These are phyloP conservation scores for Formica selysi DNA, from an alignment of 1,140 invertebrate genomes.

Conservation along the genomic window DNA sequence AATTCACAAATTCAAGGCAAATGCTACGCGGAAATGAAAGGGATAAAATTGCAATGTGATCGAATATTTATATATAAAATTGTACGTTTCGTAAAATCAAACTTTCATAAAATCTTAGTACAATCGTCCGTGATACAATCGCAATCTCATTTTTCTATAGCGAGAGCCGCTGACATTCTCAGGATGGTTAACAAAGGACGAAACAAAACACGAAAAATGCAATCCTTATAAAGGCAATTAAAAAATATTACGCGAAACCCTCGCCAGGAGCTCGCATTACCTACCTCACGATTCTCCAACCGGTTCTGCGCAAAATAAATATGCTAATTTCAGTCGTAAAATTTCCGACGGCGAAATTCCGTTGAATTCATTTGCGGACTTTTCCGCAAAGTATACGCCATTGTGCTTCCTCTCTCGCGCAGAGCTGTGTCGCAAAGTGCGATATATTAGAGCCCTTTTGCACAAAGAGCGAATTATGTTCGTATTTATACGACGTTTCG, in stretches of 20 bases:
- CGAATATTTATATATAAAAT: neutral
- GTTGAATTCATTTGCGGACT: slow-evolving; percentile 61
- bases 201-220: slow-evolving; percentile 38
- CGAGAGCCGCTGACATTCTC: neutral
- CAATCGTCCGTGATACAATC: slow-evolving; percentile 22
- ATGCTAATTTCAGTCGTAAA: slow-evolving; percentile 63
- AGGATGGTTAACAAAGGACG: slow-evolving; percentile 34
- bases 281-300: slow-evolving; percentile 50
- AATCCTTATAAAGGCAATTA: slow-evolving; percentile 61
- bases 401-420: slow-evolving; percentile 51
- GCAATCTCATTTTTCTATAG: slow-evolving; percentile 27
- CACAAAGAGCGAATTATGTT: slow-evolving; percentile 55
- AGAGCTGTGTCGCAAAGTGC: slow-evolving; percentile 30
- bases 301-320: slow-evolving; percentile 64
- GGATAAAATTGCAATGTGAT: neutral
- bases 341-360: slow-evolving; percentile 60
- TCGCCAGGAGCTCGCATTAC: slow-evolving; percentile 41
- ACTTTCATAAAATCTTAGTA: slow-evolving; percentile 33
- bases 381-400: slow-evolving; percentile 43
- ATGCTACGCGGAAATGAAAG: neutral
- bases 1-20: neutral
- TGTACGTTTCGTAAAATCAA: neutral
- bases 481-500: slow-evolving; percentile 30
- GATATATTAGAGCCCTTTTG: slow-evolving; percentile 52
- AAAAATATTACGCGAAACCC: slow-evolving; percentile 54